Evolutionary conservation across 2,113 vertebrate species (phyloP).

Genomic region (Himantopus leucocephalus): DNA sequence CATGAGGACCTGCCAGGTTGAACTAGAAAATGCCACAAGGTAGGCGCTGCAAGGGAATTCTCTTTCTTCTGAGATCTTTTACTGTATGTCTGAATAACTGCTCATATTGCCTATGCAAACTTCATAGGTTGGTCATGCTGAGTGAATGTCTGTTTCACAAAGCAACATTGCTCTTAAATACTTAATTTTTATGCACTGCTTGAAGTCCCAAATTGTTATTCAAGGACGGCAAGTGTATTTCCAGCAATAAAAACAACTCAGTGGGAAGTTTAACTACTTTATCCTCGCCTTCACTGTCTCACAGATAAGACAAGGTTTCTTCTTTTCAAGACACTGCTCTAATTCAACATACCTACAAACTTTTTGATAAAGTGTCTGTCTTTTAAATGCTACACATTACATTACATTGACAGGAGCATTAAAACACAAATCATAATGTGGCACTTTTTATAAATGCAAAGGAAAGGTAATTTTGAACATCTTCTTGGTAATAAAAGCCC

Average conservation of each 20-base stretch:
- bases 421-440: background rate
- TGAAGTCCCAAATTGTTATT: background rate
- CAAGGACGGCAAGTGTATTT: slow-evolving; percentile 5
- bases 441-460: background rate
- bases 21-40: background rate
- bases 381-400: background rate
- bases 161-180: background rate
- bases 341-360: background rate
- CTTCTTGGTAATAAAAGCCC: background rate
- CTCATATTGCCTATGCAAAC: background rate
- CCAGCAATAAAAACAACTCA: slow-evolving; percentile 1
- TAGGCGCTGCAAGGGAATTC: background rate
- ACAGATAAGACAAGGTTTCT: background rate
- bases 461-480: background rate
- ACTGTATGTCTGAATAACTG: background rate
- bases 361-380: background rate
- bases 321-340: background rate
- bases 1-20: background rate
- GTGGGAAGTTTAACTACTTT: slow-evolving; percentile 2
- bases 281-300: background rate
- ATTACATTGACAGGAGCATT: background rate
- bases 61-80: background rate
- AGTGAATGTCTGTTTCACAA: background rate
- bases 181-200: background rate
- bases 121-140: background rate